Evolutionary conservation across 2,797 vertebrate genomes (phyloP), one percentile per base, ranked within the genome.

Genomic region (Rhabdomys pumilio): DNA sequence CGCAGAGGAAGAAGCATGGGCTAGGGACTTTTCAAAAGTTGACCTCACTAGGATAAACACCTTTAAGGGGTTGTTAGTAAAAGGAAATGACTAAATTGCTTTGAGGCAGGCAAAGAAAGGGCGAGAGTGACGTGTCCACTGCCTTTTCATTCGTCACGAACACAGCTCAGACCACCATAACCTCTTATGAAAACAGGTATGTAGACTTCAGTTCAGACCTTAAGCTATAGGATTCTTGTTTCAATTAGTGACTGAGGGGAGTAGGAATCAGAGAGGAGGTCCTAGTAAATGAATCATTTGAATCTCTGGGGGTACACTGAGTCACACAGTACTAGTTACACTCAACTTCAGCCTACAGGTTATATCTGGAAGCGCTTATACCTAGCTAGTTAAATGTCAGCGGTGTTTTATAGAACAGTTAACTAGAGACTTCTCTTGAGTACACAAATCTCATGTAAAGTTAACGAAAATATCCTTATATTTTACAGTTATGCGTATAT

Each of bases 21-120:
- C 1, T 63, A 41, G 91, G 76, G 47, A 44, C 0, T 89, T 97
- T 89, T 91, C 59, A 57, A 73, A 61, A 94, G 72, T 95, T 57
- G 26, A 31, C 31, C 95, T 95, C 96, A 94, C 73, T 6, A 93
- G 84, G 96, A 98, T 86, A 82, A 96, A 87, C n/a, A 34, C 12
- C 41, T 96, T 95, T 69, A 90, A 84, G n/a, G 82, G 89, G 38
- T 86, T 83, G 75, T 90, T 80, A 82, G 90, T 73, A 89, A 72
- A 96, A 93, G 93, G 94, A 98, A 98, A 97, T 97, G 86, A 98
- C 20, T 96, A 84, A 93, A 3, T 41, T 22, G 34, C 95, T 96
- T 77, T 89, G 94, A 97, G 84, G 69, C 72, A 69, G 47, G 44
- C 57, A 97, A 97, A 98, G 84, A 94, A 96, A 92, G 14, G 73